These are phyloP conservation scores for Pontoporia blainvillei DNA, from an alignment of 2,113 vertebrate species.

Conservation along the genomic window DNA sequence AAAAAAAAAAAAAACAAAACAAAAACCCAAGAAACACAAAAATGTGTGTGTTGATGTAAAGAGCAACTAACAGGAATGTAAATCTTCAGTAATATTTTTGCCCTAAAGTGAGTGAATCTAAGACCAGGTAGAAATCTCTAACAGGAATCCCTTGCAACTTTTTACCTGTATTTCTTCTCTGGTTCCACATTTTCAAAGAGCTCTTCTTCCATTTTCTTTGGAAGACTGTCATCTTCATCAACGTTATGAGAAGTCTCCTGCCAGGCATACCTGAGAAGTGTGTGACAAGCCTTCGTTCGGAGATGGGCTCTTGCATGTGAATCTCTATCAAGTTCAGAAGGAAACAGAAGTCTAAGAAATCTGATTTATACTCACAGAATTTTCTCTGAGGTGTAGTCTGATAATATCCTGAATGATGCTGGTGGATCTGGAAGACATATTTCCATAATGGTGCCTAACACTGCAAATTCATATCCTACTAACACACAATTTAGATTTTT, in stretches of 20 bases:
- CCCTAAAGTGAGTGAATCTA: background rate
- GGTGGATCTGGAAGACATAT: background rate
- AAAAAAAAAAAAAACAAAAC: too few species aligned
- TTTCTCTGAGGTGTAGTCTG: background rate
- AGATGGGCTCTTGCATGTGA: conserved; percentile 63
- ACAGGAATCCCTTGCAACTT: background rate
- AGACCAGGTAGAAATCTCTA: background rate
- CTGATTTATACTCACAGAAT: background rate
- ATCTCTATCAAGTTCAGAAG: conserved; percentile 37
- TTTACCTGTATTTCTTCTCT: conserved; percentile 58
- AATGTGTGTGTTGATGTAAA: background rate
- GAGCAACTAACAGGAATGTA: background rate
- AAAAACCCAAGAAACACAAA: background rate
- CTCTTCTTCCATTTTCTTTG: conserved; percentile 27
- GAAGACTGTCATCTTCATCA: background rate
- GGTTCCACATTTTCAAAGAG: conserved; percentile 26
- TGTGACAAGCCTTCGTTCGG: conserved; percentile 9
- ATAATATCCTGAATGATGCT: background rate
- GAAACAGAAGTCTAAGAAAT: background rate
- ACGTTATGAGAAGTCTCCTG: background rate
- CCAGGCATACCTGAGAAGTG: conserved; percentile 48
- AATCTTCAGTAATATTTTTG: background rate
- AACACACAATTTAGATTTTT: background rate
- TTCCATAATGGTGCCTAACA: background rate
- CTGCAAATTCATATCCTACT: background rate